phyloP scores from a whole-genome alignment of 2,888 invertebrate genomes.

The Drosophila percnosoma region DNA sequence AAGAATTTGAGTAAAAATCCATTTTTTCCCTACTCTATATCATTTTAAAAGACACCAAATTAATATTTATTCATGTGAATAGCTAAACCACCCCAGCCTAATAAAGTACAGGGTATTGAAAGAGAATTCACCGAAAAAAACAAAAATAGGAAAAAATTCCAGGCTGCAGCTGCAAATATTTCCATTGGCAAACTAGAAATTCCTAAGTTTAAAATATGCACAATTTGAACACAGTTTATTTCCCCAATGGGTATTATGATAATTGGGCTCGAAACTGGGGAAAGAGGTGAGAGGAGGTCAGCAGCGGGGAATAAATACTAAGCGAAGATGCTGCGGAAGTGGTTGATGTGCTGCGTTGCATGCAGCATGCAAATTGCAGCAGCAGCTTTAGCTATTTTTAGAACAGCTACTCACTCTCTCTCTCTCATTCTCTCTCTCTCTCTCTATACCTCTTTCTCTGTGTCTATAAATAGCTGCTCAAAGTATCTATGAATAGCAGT shows the following conservation, averaged over 20 bases:
- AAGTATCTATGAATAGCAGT: slow-evolving; percentile 46
- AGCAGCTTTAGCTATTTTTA: slow-evolving; percentile 26
- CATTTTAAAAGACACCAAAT: neutral
- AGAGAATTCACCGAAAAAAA: neutral
- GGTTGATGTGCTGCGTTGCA: slow-evolving; percentile 1
- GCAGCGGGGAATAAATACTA: neutral
- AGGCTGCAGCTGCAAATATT: neutral
- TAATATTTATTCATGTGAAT: neutral
- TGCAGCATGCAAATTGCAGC: slow-evolving; percentile 36
- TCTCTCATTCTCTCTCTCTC: slow-evolving; percentile 5
- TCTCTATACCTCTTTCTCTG: neutral
- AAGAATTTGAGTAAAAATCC: neutral
- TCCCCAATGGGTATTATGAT: slow-evolving; percentile 1
- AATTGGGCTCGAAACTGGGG: neutral
- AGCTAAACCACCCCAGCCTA: neutral
- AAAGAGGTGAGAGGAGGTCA: slow-evolving; percentile 10
- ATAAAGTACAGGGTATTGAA: neutral
- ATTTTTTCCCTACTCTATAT: neutral
- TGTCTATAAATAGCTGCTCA: slow-evolving; percentile 44
- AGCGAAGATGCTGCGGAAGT: neutral
- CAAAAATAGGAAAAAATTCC: neutral
- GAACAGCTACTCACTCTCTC: slow-evolving; percentile 1
- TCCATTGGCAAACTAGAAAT: neutral
- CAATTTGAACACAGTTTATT: slow-evolving; percentile 1
- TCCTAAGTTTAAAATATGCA: neutral